Base-by-base conservation (phyloP, 2,113 vertebrate species). In the Rhinogobius similis region DNA sequence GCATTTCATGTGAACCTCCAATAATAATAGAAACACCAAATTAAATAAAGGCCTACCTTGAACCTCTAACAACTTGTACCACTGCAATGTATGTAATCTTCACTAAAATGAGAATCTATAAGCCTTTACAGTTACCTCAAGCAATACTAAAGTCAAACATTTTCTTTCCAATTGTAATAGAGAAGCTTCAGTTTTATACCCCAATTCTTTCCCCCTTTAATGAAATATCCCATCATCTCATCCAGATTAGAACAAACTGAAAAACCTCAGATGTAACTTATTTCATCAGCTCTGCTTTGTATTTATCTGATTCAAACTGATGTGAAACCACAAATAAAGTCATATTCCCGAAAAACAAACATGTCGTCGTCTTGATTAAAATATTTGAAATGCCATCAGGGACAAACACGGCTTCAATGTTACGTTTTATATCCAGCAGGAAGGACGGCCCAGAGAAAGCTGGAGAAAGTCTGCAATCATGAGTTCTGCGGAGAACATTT, bases 401-500 rank as follows among this genome's bases (percentile, higher is more conserved):
- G 59, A 43, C n/a, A 43, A 65, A 68, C 62, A 26, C n/a, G 12
- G 1, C 55, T 56, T 78, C 72, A 12, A 36, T 21, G 1, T 36
- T 14, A 56, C 5, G 3, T 62, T 55, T 72, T 67, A 8, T 26
- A 16, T 24, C 6, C 14, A 29, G 50, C 43, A n/a, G 65, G 41
- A 66, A 59, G 53, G 52, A 14, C 44, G 21, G 62, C 56, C 16
- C 26, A 5, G 13, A 18, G 23, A 77, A 59, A 81, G 70, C 44
- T 36, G 52, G 6, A 62, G 76, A 77, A 76, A 81, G 66, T 87
- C 87, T 75, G 72, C 72, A 85, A 90, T 90, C 86, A 90, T 89
- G 88, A 86, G 86, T 86, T 89, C 82, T 86, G 66, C 78, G 86
- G 73, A 70, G 88, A 89, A 86, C 88, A 89, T 92, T 91, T 88